These are phyloP conservation scores for Diprion similis DNA, from an alignment of 1,140 invertebrate species.

Conservation along the genomic window DNA sequence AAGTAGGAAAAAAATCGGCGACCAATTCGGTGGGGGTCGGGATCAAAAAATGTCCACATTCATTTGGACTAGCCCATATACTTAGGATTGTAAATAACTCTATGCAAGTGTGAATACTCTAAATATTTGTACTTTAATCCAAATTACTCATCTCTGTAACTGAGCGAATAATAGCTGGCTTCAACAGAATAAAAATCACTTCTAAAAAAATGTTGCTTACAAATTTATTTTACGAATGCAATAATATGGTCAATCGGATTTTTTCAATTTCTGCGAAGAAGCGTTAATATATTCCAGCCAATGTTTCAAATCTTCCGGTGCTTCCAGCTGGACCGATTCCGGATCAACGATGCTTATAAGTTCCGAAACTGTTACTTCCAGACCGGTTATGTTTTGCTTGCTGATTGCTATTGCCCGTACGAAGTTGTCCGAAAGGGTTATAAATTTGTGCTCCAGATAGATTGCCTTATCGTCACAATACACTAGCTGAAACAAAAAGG, in stretches of 20 bases:
- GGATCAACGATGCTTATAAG: constrained; percentile 40
- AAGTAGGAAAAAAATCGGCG: no score
- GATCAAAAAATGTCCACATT: no score
- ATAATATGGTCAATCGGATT: constrained; percentile 55
- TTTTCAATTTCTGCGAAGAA: constrained; percentile 72
- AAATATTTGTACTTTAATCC: no score
- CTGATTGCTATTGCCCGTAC: constrained; percentile 72
- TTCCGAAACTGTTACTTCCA: constrained; percentile 52
- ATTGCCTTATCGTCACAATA: constrained; percentile 80
- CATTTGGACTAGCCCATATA: no score
- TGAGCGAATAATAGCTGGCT: no score
- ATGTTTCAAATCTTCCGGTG: constrained; percentile 69
- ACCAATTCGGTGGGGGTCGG: no score
- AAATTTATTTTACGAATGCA: not conserved
- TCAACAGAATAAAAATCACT: no score
- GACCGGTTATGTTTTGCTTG: constrained; percentile 71
- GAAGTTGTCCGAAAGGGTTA: constrained; percentile 73
- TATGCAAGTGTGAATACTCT: no score
- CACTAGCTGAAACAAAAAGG: constrained; percentile 63
- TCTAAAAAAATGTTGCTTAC: no score
- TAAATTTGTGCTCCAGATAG: constrained; percentile 78
- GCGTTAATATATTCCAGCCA: constrained; percentile 73
- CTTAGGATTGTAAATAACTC: no score
- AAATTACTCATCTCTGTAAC: no score
- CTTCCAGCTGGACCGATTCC: constrained; percentile 60